phyloP scores from a whole-genome alignment of 2,797 vertebrate species.

The Mormyrops attenuatus region DNA sequence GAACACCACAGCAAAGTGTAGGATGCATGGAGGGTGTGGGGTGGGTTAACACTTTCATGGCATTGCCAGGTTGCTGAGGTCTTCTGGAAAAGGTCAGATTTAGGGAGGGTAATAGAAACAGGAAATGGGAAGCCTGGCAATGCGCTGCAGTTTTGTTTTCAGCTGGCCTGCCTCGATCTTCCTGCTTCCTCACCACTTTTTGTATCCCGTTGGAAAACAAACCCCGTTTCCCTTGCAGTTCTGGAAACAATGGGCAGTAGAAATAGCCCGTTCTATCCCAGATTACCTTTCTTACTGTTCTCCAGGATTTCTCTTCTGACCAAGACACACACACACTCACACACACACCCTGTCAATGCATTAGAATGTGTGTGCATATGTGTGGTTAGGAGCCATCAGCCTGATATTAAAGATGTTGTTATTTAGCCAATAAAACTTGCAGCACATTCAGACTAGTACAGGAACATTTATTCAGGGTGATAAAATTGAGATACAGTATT shows the following conservation, averaged over 20 bases:
- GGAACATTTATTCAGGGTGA: not conserved
- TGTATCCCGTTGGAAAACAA: conserved; percentile 17
- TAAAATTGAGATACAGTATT: not conserved
- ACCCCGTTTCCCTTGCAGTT: conserved; percentile 1
- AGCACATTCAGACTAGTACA: not conserved
- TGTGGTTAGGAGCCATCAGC: not conserved
- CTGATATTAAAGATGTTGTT: not conserved
- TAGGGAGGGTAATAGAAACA: not conserved
- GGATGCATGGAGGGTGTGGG: not conserved
- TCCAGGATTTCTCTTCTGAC: not conserved
- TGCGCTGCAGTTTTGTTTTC: not conserved
- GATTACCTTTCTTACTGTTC: conserved; percentile 1
- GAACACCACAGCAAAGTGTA: not conserved
- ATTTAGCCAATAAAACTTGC: not conserved
- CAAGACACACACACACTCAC: not conserved
- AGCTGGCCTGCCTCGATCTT: not conserved
- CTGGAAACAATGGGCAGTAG: conserved; percentile 7
- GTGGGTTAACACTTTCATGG: not conserved
- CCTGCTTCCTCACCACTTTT: conserved; percentile 16
- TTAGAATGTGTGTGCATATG: not conserved
- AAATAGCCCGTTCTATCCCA: not conserved
- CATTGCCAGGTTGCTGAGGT: not conserved
- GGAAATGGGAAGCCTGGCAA: conserved; percentile 6
- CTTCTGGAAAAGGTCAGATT: not conserved
- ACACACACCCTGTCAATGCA: not conserved